Percentiles rank a stretch among this genome's conserved stretches.
phyloP scores from a whole-genome alignment of 2,113 vertebrate species.

The Pelecanus crispus region DNA sequence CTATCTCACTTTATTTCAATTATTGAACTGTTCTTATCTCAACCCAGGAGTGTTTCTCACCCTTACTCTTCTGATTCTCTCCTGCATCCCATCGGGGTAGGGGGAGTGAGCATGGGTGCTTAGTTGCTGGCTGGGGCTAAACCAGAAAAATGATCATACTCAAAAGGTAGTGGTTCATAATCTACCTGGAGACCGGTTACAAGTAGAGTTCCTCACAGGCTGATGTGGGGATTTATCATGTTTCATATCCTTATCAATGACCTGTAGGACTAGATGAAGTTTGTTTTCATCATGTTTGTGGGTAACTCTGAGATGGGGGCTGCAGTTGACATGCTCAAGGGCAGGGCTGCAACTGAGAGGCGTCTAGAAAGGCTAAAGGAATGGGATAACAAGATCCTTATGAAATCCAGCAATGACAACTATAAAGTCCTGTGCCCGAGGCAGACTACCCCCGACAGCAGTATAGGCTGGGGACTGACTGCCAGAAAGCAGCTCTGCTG shows the following conservation, averaged over 20 bases:
- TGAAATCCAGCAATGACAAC: not conserved
- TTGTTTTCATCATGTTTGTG: not conserved
- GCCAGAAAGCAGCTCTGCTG: not conserved
- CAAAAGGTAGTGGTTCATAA: not conserved
- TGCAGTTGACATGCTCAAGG: accelerated
- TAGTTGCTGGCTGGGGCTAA: too few relatives aligned
- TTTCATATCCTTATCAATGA: not conserved
- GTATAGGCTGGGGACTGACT: not conserved
- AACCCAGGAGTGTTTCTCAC: too few relatives aligned
- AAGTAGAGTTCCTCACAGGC: not conserved
- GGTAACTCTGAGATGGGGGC: accelerated
- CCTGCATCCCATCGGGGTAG: too few relatives aligned
- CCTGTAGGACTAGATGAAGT: not conserved
- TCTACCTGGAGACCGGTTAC: not conserved
- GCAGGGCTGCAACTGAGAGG: not conserved
- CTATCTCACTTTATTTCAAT: too few relatives aligned
- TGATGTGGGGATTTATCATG: not conserved
- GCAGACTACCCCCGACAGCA: not conserved
- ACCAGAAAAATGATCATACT: too few relatives aligned
- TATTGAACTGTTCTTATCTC: too few relatives aligned
- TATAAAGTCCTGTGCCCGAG: not conserved
- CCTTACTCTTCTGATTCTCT: too few relatives aligned
- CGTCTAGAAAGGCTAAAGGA: not conserved
- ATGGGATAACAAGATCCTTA: not conserved
- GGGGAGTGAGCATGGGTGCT: too few relatives aligned